Conservation (phyloP, 2,797 vertebrate genomes). For the Threskiornis aethiopicus region DNA sequence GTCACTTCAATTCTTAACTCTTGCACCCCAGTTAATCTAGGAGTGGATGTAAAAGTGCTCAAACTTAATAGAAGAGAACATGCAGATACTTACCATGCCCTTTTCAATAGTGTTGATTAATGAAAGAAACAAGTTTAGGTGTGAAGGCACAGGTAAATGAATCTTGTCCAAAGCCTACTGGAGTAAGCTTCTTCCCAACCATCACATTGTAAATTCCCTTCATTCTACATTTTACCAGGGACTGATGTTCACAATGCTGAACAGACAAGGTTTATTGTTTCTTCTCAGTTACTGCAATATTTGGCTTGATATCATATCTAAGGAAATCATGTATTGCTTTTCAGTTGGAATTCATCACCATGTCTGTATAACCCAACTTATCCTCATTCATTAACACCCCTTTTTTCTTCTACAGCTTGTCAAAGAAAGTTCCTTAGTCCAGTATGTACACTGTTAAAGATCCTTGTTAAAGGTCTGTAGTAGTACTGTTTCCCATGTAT, state of each 20-base stretch:
- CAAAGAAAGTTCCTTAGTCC: neutral
- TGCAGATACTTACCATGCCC: neutral
- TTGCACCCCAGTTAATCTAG: neutral
- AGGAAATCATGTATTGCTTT: neutral
- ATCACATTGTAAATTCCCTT: neutral
- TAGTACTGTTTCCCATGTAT: neutral
- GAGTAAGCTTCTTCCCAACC: neutral
- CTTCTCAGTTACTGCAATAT: neutral
- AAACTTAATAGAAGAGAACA: neutral
- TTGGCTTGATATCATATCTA: neutral
- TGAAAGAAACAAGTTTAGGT: neutral
- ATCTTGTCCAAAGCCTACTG: neutral
- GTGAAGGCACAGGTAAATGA: neutral
- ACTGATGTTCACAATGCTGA: neutral
- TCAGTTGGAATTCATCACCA: neutral
- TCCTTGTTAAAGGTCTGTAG: neutral
- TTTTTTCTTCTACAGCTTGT: neutral
- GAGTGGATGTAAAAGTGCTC: neutral
- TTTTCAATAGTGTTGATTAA: neutral
- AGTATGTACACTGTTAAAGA: neutral
- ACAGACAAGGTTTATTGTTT: neutral
- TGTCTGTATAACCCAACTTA: neutral
- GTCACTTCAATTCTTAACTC: neutral
- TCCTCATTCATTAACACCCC: neutral
- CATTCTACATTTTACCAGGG: neutral